Base-by-base conservation (phyloP, 2,888 invertebrate species). In the Actias luna region DNA sequence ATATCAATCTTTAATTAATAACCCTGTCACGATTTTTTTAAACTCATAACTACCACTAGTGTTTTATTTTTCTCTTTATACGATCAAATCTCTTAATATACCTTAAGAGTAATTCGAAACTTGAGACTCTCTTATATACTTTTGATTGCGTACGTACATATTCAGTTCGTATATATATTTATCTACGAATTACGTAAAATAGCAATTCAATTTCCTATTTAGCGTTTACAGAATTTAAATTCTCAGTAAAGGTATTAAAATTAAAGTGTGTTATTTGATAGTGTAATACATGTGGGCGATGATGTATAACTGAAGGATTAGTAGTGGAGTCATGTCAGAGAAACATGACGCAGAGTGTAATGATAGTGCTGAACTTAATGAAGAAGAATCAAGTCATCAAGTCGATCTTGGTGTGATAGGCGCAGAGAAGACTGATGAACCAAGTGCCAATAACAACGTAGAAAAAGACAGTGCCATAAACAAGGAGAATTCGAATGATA, bases 241-340 rank as follows among this genome's bases (percentile, higher is more conserved):
- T 42, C 18, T 50, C 12, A 50, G 22, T 50, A 12, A 12, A 50
- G 46, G 12, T 50, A 18, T 4, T 42, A 42, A 1, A 42, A 4
- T 50, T 50, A n/a, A n/a, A n/a, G n/a, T n/a, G n/a, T n/a, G 22
- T 50, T 25, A 25, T 12, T 12, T 22, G 3, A 25, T 25, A 25
- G 46, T 25, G 8, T 25, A 60, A 27, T 57, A 31, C 16, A 42
- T 22, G 33, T 55, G 55, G 55, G 61, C 55, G 35, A 63, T 35
- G 46, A 74, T 78, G 79, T 66, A 65, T 70, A 67, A 69, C 60
- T 75, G 69, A 74, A 68, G 62, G 64, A 65, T 52, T 33, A 62
- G 63, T 61, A 50, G 66, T 42, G 60, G 68, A 90, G 92, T 82
- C 87, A 92, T 92, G 92, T 91, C 89, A 83, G 85, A 85, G 68